phyloP scores from a whole-genome alignment of 1,140 invertebrate genomes.

The Gerris buenoi region DNA sequence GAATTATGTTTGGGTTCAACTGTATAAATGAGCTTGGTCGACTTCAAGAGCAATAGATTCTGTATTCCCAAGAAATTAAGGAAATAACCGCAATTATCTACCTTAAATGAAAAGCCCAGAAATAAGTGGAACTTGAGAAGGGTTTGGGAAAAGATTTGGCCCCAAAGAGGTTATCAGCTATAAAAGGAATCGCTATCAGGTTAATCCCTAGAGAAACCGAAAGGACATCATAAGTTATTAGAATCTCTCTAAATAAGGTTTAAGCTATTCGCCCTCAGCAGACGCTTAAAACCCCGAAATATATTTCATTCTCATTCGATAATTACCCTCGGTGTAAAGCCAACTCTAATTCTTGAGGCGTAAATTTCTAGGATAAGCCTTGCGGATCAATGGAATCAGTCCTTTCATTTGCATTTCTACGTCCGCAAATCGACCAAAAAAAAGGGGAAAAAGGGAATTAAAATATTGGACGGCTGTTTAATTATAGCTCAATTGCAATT shows the following conservation, averaged over 20 bases:
- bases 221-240: neutral
- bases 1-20: too few species aligned
- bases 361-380: neutral
- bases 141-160: too few species aligned
- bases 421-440: neutral
- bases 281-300: neutral
- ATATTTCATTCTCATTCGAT: neutral
- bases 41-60: too few species aligned
- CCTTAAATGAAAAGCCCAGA: too few species aligned
- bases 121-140: too few species aligned
- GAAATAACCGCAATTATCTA: too few species aligned
- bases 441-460: neutral
- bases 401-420: neutral
- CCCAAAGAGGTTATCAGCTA: neutral
- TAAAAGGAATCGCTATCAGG: neutral
- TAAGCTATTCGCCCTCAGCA: neutral
- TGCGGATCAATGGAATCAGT: neutral
- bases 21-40: too few species aligned
- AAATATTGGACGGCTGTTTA: neutral
- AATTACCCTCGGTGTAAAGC: neutral
- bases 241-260: neutral
- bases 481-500: neutral
- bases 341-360: neutral
- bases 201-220: neutral
- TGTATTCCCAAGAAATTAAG: too few species aligned